Evolutionary conservation across 2,797 vertebrate species (phyloP), one percentile per base, ranked within the genome.

Genomic region (Epinephelus malabaricus): DNA sequence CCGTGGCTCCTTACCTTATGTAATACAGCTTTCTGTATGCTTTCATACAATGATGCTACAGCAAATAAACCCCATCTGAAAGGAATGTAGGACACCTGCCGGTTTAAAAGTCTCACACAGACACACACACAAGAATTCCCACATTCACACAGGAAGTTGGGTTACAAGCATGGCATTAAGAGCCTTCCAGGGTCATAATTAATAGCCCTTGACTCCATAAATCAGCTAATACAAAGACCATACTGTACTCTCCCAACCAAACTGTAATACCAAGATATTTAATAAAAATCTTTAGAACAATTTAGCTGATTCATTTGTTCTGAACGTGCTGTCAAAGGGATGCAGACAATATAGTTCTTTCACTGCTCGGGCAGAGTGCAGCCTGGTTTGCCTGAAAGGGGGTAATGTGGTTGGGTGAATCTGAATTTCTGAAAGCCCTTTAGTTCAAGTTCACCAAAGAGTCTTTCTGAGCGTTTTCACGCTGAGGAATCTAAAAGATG

Each of bases 261-360:
- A 80, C 34, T 50, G 30, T 34, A 65, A 85, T 34, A 63, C 55
- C 73, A 65, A 69, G 47, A 75, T 38, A 54, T 82, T 72, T 55
- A 77, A 6, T 65, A 54, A 74, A 74, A 88, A 73, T 66, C 9
- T 78, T 83, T 2, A 8, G 34, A 71, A 74, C 66, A 80, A 60
- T 86, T 83, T 76, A 13, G 46, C 62, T 46, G 77, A 86, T 84
- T 86, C 61, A 88, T 84, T 87, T 78, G 71, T 79, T 79, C 73
- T 12, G 15, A 73, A 78, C 38, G 15, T 2, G 2, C 50, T 25
- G n/a, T 59, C 30, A 86, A 85, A 69, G 4, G 53, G 60, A 62
- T 8, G 14, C 4, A 56, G 40, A 90, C 90, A 89, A 85, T 81
- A 69, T 21, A 3, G 27, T 66, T 83, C 84, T 86, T 93, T 92